Evolutionary conservation across 2,888 invertebrate genomes (phyloP).

Genomic region (Chromoteleia sp.): DNA sequence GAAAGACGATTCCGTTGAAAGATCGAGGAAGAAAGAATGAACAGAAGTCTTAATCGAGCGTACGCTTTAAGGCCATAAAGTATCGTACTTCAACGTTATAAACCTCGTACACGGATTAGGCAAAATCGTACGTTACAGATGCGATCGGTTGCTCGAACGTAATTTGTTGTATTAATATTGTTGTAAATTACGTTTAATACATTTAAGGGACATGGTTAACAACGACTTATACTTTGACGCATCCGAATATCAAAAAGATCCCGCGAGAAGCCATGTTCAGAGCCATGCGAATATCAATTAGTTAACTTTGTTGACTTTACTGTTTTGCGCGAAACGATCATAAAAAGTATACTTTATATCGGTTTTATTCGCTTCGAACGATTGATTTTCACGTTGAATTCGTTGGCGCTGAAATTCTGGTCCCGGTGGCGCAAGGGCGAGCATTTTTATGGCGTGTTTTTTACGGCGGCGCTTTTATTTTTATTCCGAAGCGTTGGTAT

Average conservation of each 20-base stretch:
- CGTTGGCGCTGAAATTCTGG: slow-evolving; percentile 29
- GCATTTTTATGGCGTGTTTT: slow-evolving; percentile 37
- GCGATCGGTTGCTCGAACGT: neutral
- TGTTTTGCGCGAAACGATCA: slow-evolving; percentile 29
- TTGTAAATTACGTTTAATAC: slow-evolving; percentile 12
- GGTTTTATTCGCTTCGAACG: slow-evolving; percentile 28
- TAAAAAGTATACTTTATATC: slow-evolving; percentile 43
- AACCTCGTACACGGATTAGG: too few species aligned
- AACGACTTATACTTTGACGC: slow-evolving; percentile 9
- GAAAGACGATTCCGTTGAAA: too few species aligned
- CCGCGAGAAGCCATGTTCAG: too few species aligned
- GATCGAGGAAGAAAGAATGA: too few species aligned
- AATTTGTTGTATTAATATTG: slow-evolving; percentile 24
- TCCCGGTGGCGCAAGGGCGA: slow-evolving; percentile 15
- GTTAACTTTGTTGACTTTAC: slow-evolving; percentile 33
- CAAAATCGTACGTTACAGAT: neutral
- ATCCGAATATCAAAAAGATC: slow-evolving; percentile 23
- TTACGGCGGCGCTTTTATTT: slow-evolving; percentile 33
- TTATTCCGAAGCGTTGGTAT: slow-evolving; percentile 28
- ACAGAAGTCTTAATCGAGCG: too few species aligned
- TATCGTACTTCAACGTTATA: too few species aligned
- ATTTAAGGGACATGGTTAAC: slow-evolving; percentile 24
- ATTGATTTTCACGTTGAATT: slow-evolving; percentile 56
- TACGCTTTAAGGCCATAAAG: too few species aligned
- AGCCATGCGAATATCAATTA: slow-evolving; percentile 46